These are phyloP conservation scores for Tor tambroides DNA, from an alignment of 2,113 vertebrate genomes.

Conservation along the genomic window DNA sequence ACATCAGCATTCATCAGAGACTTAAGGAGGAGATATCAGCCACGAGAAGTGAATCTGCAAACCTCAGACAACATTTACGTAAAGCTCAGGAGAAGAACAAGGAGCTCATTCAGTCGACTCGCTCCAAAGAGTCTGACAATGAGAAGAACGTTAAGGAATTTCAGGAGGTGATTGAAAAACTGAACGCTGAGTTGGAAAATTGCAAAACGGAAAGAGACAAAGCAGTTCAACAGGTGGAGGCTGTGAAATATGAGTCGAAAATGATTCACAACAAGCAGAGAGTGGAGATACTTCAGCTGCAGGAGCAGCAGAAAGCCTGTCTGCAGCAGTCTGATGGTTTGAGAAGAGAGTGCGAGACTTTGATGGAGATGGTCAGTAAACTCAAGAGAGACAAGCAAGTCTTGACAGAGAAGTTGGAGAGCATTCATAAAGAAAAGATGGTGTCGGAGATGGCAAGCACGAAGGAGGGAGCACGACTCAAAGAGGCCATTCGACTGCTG, in stretches of 20 bases:
- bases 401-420: conserved; percentile 48
- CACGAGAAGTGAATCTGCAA: conserved; percentile 31
- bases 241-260: conserved; percentile 45
- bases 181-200: conserved; percentile 38
- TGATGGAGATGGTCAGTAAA: conserved; percentile 46
- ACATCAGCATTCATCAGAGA: conserved; percentile 3
- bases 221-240: conserved; percentile 31
- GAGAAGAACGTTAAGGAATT: conserved; percentile 33
- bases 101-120: conserved; percentile 21
- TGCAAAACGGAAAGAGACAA: conserved; percentile 28
- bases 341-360: conserved; percentile 35
- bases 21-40: conserved; percentile 42
- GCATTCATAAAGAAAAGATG: conserved; percentile 38
- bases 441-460: conserved; percentile 8
- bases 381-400: conserved; percentile 53
- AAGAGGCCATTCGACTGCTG: conserved; percentile 40
- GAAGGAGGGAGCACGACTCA: conserved; percentile 44
- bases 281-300: conserved; percentile 45
- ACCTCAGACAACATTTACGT: conserved; percentile 45
- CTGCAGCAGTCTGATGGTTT: conserved; percentile 28
- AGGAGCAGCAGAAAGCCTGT: conserved; percentile 35
- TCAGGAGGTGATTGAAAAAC: conserved; percentile 29
- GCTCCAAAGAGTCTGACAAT: conserved; percentile 46
- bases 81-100: conserved; percentile 43
- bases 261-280: conserved; percentile 28